Evolutionary conservation across 2,888 invertebrate genomes (phyloP), one percentile per base, ranked within the genome.

Genomic region (Synergus laeviventris): DNA sequence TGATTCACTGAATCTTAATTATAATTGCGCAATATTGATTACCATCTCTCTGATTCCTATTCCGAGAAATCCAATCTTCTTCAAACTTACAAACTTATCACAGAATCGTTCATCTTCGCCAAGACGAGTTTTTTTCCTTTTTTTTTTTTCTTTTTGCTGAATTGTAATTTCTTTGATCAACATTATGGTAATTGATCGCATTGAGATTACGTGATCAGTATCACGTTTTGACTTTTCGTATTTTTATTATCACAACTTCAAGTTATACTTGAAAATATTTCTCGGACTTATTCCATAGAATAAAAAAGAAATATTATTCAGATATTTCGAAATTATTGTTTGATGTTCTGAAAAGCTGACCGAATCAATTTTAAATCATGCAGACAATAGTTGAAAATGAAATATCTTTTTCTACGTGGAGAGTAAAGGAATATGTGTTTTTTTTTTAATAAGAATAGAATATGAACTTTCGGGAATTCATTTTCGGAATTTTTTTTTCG

Each of bases 1-100:
- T 62, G 66, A 70, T 49, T 70, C 66, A 70, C 31, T 70, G 66
- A 70, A 66, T 66, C 45, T 49, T 16, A 45, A 56, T 64, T 70
- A 70, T 49, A 49, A 70, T 70, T 49, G n/a, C 42, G 45, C n/a
- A 70, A 70, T 24, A 0, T 70, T 70, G 16, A 45, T 45, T 31
- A 1, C 7, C 24, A 38, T 49, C 45, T 70, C 31, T 70, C 66
- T 64, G 39, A 18, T 18, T 38, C n/a, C n/a, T 1, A 39, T 70
- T 70, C 66, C 66, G 16, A 70, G 66, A 70, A 70, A 14, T 9
- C 24, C 16, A 70, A 49, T 70, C 45, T 49, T 70, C 42, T 39
- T 39, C 42, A 49, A 49, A n/a, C n/a, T 49, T n/a, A 45, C 42
- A 31, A 49, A 70, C 24, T 70, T 70, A 70, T 70, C 66, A 45